These are phyloP conservation scores for Cossypha caffra DNA, from an alignment of 2,797 vertebrate genomes.

Conservation along the genomic window DNA sequence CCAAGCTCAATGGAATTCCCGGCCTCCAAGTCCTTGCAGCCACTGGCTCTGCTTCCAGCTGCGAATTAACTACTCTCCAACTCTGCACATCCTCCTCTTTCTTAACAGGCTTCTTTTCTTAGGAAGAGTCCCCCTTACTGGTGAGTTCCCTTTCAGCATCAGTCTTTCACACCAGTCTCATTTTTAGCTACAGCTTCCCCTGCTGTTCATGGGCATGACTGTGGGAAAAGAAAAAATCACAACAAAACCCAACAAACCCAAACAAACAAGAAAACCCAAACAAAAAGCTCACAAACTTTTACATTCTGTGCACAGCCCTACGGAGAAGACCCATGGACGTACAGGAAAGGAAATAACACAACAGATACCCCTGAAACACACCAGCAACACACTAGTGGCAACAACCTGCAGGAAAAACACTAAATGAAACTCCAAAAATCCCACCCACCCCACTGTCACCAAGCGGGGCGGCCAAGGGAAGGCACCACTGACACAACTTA, in stretches of 20 bases:
- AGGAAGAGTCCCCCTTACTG: neutral
- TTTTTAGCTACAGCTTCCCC: neutral
- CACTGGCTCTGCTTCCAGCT: neutral
- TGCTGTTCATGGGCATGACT: neutral
- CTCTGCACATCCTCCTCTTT: neutral
- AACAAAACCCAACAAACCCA: neutral
- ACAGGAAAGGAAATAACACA: neutral
- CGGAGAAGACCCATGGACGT: neutral
- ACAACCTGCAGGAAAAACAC: neutral
- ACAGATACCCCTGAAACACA: neutral
- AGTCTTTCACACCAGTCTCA: neutral
- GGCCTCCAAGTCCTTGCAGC: neutral
- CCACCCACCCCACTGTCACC: accelerated
- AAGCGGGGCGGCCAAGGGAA: accelerated
- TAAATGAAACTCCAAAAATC: neutral
- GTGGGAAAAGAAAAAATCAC: too few relatives aligned
- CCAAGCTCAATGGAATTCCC: neutral
- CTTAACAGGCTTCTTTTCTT: neutral
- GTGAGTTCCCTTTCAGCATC: neutral
- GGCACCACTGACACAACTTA: accelerated
- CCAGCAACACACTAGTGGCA: accelerated
- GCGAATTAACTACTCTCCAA: neutral
- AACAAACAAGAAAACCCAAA: neutral
- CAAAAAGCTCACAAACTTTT: neutral
- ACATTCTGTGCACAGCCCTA: accelerated